A percentile compares a stretch with the other conserved stretches of the same genome.
phyloP scores from a whole-genome alignment of 2,888 invertebrate species.

The Chouioia cunea region DNA sequence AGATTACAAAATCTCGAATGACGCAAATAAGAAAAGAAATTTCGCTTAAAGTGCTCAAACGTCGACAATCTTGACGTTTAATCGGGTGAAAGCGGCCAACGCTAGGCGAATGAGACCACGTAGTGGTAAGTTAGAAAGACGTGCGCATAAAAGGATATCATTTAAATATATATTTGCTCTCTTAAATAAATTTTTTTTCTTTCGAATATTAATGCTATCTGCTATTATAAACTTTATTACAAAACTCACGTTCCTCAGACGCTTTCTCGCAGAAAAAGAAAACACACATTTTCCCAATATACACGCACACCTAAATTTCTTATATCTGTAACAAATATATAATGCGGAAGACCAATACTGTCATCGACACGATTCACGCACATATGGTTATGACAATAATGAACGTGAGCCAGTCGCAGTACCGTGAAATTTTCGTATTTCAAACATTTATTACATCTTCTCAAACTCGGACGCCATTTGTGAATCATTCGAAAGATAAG shows the following conservation, averaged over 20 bases:
- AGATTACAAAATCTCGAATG: constrained; percentile 6
- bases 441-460: constrained; percentile 23
- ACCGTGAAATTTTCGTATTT: constrained; percentile 26
- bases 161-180: constrained; percentile 43
- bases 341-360: constrained; percentile 62
- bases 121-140: constrained; percentile 33
- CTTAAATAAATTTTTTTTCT: constrained; percentile 43
- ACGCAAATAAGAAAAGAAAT: constrained; percentile 9
- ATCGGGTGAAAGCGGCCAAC: constrained; percentile 31
- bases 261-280: neutral
- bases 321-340: constrained; percentile 38
- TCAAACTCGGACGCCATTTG: constrained; percentile 35
- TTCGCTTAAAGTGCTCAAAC: constrained; percentile 21
- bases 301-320: constrained; percentile 34
- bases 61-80: neutral
- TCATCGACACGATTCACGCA: constrained; percentile 52
- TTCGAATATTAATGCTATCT: neutral
- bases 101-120: constrained; percentile 38
- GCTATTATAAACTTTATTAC: constrained; percentile 24
- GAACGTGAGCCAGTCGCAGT: constrained; percentile 36
- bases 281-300: constrained; percentile 33
- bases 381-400: constrained; percentile 47
- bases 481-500: constrained; percentile 44
- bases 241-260: constrained; percentile 34
- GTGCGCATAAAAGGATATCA: constrained; percentile 33